phyloP scores from a whole-genome alignment of 2,888 invertebrate genomes.

The Cybosia mesomella region DNA sequence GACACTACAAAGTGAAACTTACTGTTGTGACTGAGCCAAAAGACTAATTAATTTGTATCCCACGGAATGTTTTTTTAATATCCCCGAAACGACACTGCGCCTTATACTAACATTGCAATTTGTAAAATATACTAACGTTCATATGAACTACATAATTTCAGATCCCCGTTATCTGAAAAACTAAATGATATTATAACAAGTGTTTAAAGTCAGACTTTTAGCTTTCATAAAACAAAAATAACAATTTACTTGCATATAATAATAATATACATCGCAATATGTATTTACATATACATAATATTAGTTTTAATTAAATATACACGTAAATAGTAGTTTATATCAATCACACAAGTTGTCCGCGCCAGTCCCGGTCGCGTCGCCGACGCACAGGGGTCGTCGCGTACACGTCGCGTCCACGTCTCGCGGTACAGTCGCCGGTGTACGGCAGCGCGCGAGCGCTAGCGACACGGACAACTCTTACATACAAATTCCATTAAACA shows the following conservation, averaged over 20 bases:
- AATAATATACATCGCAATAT: slow-evolving; percentile 84
- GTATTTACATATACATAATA: slow-evolving; percentile 86
- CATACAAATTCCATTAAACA: slow-evolving; percentile 80
- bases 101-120: slow-evolving; percentile 71
- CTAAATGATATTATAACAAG: slow-evolving; percentile 79
- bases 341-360: slow-evolving; percentile 68
- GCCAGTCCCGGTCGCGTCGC: slow-evolving; percentile 44
- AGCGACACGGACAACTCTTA: slow-evolving; percentile 59
- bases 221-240: slow-evolving; percentile 81
- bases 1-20: slow-evolving; percentile 47
- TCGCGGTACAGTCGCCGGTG: no score
- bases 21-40: slow-evolving; percentile 64
- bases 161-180: slow-evolving; percentile 78
- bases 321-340: slow-evolving; percentile 82
- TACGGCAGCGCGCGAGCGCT: slow-evolving; percentile 18
- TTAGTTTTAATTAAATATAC: slow-evolving; percentile 79
- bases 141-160: slow-evolving; percentile 76
- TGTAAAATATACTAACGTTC: slow-evolving; percentile 73
- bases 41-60: slow-evolving; percentile 67
- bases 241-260: slow-evolving; percentile 84
- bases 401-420: no score
- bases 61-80: slow-evolving; percentile 81
- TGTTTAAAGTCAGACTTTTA: slow-evolving; percentile 86
- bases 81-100: slow-evolving; percentile 74
- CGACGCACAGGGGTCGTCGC: slow-evolving; percentile 21